These are phyloP conservation scores for Cryptoblepharus egeriae DNA, from an alignment of 2,797 vertebrate genomes.

Conservation along the genomic window DNA sequence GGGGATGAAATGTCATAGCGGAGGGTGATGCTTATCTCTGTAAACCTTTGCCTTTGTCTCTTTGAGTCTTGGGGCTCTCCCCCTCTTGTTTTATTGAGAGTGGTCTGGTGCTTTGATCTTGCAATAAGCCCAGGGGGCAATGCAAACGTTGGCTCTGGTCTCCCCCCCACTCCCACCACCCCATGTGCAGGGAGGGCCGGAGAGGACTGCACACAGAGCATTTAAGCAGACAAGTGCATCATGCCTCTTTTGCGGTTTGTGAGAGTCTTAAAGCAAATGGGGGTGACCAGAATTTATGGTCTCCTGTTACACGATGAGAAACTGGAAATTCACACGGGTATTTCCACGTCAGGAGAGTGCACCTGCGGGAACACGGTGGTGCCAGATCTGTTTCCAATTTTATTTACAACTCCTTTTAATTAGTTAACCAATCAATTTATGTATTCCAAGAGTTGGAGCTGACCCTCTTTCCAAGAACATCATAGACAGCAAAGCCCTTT, in stretches of 20 bases:
- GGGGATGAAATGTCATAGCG: constrained; percentile 98
- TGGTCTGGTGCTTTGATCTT: constrained; percentile 91
- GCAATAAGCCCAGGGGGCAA: constrained; percentile 64
- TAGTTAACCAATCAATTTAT: constrained; percentile 19
- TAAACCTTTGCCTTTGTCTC: constrained; percentile 96
- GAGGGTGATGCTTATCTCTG: constrained; percentile 94
- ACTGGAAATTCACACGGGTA: constrained; percentile 77
- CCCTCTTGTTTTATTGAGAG: constrained; percentile 85
- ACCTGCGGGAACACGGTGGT: constrained; percentile 71
- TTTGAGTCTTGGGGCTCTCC: constrained; percentile 89
- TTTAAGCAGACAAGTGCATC: constrained; percentile 73
- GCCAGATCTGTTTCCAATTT: constrained; percentile 73
- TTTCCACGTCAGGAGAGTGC: constrained; percentile 70
- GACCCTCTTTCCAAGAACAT: too few relatives aligned
- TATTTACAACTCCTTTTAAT: too few relatives aligned
- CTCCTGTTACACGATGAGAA: constrained; percentile 78
- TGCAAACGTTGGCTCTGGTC: constrained; percentile 77
- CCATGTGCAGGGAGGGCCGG: constrained; percentile 2
- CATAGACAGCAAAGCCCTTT: too few relatives aligned
- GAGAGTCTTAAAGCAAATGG: constrained; percentile 65
- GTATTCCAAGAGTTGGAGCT: too few relatives aligned
- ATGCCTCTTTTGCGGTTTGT: constrained; percentile 67
- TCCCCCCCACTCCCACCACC: not conserved
- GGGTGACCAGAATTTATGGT: constrained; percentile 75
- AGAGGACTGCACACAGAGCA: constrained; percentile 60